These are phyloP conservation scores for Cosmorhoe ocellata DNA, from an alignment of 2,888 invertebrate genomes.

Conservation along the genomic window DNA sequence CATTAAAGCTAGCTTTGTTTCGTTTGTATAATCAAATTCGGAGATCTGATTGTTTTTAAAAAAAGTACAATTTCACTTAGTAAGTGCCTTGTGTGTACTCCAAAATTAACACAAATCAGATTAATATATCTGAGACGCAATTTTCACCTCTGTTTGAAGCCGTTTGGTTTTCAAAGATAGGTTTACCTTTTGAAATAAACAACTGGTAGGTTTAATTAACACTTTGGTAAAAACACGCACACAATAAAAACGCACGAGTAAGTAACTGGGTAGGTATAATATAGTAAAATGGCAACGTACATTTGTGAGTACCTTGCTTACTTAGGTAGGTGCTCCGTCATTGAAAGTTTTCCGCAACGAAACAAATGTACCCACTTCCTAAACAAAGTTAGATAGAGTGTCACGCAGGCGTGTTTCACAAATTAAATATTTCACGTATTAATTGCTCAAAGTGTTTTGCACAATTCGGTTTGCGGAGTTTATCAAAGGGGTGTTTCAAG, in stretches of 20 bases:
- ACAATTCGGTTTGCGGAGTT: conserved; percentile 33
- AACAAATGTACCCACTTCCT: conserved; percentile 14
- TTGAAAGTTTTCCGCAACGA: conserved; percentile 27
- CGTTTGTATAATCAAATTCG: conserved; percentile 18
- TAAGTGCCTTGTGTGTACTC: no score
- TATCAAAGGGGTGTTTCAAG: conserved; percentile 10
- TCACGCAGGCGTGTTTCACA: conserved; percentile 36
- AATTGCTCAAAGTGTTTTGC: conserved; percentile 35
- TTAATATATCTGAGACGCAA: no score
- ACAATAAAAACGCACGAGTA: no score
- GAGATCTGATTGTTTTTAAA: conserved; percentile 17
- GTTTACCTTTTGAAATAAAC: no score
- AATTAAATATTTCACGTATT: conserved; percentile 47
- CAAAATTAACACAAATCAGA: no score
- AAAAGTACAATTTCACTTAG: background rate
- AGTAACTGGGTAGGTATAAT: no score
- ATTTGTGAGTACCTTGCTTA: no score
- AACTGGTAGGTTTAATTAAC: no score
- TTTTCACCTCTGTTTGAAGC: no score
- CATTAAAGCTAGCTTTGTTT: conserved; percentile 21
- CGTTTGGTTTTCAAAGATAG: no score
- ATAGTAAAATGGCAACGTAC: no score
- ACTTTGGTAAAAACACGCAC: no score
- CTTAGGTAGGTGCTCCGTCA: background rate
- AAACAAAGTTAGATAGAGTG: conserved; percentile 40